Base-by-base conservation (phyloP, 2,113 vertebrate genomes). In the Picathartes gymnocephalus region DNA sequence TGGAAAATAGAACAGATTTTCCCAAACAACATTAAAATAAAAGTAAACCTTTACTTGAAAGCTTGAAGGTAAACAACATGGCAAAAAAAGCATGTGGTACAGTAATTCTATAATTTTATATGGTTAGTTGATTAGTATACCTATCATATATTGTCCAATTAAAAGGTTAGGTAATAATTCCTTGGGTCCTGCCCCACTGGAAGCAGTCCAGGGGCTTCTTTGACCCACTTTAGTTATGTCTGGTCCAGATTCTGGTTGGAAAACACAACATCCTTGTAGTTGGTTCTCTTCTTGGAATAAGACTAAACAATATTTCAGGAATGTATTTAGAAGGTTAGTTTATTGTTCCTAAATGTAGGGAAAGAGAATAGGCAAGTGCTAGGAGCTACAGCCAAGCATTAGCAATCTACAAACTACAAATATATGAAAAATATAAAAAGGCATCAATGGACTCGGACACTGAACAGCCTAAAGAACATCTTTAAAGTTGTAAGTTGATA, bases 71-170 rank as follows among this genome's bases (percentile, higher is more conserved):
- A 44, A 24, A 48, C 44, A 44, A 33, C 27, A 44, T 25, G 18
- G 48, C 8, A 35, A 70, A 53, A 53, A 31, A 13, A 14, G 2
- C 13, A 53, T 0, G 0, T 31, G 27, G 16, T 61, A 68, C 44
- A 58, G 25, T 58, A 50, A 35, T 58, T 68, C 11, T 27, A 58
- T 7, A 58, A 12, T 50, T 76, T 50, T 42, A 42, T 35, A 45
- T 11, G 47, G 35, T 45, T 76, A 35, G 22, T 76, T 58, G 16
- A 58, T 76, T 58, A 58, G 33, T 30, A 50, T 58, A 37, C 31
- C 20, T 68, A 50, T 50, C 9, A 50, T 37, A 66, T 31, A 27
- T 44, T 58, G 53, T 51, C 27, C 27, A 77, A 6, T 68, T 86
- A 33, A 60, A 77, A 51, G 22, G 33, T 44, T 50, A 35, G 20